Evolutionary conservation across 2,888 invertebrate genomes (phyloP).

Genomic region (Corythucha ciliata): DNA sequence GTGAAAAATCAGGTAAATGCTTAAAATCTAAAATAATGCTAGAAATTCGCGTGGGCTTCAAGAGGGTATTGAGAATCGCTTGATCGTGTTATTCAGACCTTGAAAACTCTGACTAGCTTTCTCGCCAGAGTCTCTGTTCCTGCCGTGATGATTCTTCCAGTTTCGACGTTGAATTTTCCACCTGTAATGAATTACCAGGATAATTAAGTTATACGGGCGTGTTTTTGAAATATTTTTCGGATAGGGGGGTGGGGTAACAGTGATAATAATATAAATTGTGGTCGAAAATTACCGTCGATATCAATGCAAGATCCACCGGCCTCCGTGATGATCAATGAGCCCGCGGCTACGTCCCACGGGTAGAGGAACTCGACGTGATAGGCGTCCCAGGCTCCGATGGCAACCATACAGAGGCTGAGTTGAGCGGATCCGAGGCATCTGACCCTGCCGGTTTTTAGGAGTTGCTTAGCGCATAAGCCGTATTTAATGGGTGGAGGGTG

Average conservation of each 20-base stretch:
- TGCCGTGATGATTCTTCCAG: slow-evolving; percentile 75
- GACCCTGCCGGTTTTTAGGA: slow-evolving; percentile 46
- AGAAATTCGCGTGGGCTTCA: neutral
- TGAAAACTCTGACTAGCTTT: slow-evolving; percentile 46
- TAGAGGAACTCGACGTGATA: slow-evolving; percentile 59
- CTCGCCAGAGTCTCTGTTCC: slow-evolving; percentile 62
- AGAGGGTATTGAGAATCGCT: too few relatives aligned
- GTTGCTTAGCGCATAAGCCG: neutral
- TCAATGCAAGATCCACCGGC: slow-evolving; percentile 88
- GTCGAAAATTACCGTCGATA: slow-evolving; percentile 54
- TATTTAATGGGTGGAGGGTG: neutral
- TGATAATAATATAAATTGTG: too few relatives aligned
- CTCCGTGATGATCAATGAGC: slow-evolving; percentile 77
- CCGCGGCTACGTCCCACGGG: slow-evolving; percentile 87
- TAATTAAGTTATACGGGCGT: too few relatives aligned
- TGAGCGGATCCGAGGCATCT: slow-evolving; percentile 87
- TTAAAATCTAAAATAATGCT: slow-evolving; percentile 6
- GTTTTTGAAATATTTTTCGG: neutral
- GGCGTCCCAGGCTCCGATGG: slow-evolving; percentile 75
- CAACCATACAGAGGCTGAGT: slow-evolving; percentile 87
- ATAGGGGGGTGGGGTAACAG: neutral
- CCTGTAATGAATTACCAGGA: slow-evolving; percentile 45
- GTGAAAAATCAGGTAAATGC: too few relatives aligned
- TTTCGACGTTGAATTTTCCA: slow-evolving; percentile 68
- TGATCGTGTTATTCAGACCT: slow-evolving; percentile 4